These are phyloP conservation scores for Neelides folsomi DNA, from an alignment of 2,888 invertebrate genomes.

Conservation along the genomic window DNA sequence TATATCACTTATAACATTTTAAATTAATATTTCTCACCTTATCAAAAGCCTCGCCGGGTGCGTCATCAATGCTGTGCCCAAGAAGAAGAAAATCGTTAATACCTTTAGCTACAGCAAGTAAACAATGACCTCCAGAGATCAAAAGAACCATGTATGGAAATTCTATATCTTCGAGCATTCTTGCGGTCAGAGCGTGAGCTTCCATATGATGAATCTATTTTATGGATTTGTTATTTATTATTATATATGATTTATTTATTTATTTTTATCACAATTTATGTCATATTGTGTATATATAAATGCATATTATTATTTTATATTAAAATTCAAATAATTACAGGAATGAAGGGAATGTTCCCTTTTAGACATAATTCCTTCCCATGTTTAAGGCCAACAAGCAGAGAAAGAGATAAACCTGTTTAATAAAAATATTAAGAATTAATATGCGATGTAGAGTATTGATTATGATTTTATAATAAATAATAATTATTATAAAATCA, in stretches of 20 bases:
- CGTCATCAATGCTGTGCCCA: constrained; percentile 66
- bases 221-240: too few species aligned
- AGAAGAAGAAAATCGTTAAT: constrained; percentile 64
- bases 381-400: constrained; percentile 67
- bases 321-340: constrained; percentile 37
- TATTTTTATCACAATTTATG: too few species aligned
- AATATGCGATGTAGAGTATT: too few species aligned
- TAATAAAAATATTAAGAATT: constrained; percentile 6
- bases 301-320: too few species aligned
- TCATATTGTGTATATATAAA: too few species aligned
- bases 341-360: constrained; percentile 67
- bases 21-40: constrained; percentile 48
- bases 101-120: constrained; percentile 58
- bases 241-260: too few species aligned
- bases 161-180: constrained; percentile 57
- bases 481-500: too few species aligned
- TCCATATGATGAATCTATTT: constrained; percentile 86
- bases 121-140: constrained; percentile 86
- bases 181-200: constrained; percentile 77
- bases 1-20: background rate
- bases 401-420: constrained; percentile 58
- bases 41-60: constrained; percentile 88
- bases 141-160: constrained; percentile 83
- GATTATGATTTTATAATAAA: too few species aligned
- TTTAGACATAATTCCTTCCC: constrained; percentile 58